A percentile compares a stretch with the other conserved stretches of the same genome.
phyloP scores from a whole-genome alignment of 2,888 invertebrate species.

The Amblyjoppa proteus region DNA sequence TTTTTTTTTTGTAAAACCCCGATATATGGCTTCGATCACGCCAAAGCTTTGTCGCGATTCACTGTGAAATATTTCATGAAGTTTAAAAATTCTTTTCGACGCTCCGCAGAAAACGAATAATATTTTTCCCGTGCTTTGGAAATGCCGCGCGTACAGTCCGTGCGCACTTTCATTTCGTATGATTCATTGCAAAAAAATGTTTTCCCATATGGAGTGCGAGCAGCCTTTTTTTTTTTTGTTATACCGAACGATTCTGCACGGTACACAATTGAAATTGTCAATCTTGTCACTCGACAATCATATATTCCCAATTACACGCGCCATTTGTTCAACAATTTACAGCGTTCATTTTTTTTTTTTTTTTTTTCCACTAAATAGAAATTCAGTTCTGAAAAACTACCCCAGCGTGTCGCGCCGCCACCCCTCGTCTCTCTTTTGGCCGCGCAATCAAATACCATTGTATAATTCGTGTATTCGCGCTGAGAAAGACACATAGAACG shows the following conservation, averaged over 20 bases:
- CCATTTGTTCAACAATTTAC: slow-evolving; percentile 26
- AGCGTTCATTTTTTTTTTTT: slow-evolving; percentile 17
- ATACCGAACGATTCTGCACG: slow-evolving; percentile 47
- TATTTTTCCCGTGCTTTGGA: slow-evolving; percentile 47
- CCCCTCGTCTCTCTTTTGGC: not conserved
- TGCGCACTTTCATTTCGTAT: slow-evolving; percentile 34
- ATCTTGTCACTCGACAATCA: slow-evolving; percentile 26
- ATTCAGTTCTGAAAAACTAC: not conserved
- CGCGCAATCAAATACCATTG: slow-evolving; percentile 28
- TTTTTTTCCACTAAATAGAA: slow-evolving; percentile 26
- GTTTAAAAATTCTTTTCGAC: slow-evolving; percentile 62
- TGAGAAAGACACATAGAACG: not conserved
- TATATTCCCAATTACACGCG: slow-evolving; percentile 45
- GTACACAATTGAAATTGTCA: slow-evolving; percentile 36
- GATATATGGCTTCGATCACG: slow-evolving; percentile 47
- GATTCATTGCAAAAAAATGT: slow-evolving; percentile 53
- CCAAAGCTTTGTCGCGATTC: slow-evolving; percentile 46
- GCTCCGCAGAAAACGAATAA: slow-evolving; percentile 11
- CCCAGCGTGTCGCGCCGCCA: not conserved
- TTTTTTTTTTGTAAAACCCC: not conserved
- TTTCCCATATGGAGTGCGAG: slow-evolving; percentile 21
- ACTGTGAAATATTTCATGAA: slow-evolving; percentile 58
- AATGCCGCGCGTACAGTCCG: not conserved
- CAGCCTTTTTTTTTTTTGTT: slow-evolving; percentile 33
- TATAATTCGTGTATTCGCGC: not conserved